Percentiles rank a stretch among this genome's conserved stretches.
Evolutionary conservation across 2,888 invertebrate species (phyloP).

Genomic region (Machimus atricapillus): DNA sequence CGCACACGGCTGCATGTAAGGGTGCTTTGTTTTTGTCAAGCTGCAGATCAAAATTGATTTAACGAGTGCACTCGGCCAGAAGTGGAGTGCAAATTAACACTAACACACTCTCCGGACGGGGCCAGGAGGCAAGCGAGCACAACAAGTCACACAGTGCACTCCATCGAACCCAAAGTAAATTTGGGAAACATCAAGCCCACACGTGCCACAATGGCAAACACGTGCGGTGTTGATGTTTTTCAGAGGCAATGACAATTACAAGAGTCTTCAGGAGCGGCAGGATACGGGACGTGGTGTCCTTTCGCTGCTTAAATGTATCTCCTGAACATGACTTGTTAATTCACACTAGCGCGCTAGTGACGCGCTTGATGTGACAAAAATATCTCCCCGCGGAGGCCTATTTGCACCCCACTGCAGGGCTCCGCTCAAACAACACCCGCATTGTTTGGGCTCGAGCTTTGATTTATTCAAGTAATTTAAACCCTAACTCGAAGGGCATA

Average conservation of each 20-base stretch:
- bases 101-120: conserved; percentile 12
- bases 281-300: neutral
- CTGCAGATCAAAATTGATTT: conserved; percentile 38
- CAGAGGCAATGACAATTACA: conserved; percentile 43
- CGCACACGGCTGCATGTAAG: neutral
- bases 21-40: conserved; percentile 31
- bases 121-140: neutral
- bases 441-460: conserved; percentile 26
- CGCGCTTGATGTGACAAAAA: neutral
- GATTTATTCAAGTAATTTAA: conserved; percentile 43
- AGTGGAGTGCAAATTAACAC: conserved; percentile 42
- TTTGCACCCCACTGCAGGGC: neutral
- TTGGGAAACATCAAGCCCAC: conserved; percentile 43
- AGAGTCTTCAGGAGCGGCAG: conserved; percentile 7
- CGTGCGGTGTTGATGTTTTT: conserved; percentile 45
- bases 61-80: conserved; percentile 38
- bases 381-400: neutral
- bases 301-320: conserved; percentile 22
- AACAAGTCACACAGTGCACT: conserved; percentile 8
- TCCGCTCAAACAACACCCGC: conserved; percentile 28
- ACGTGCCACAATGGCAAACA: conserved; percentile 45
- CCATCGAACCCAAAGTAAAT: conserved; percentile 40
- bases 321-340: conserved; percentile 18
- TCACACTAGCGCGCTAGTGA: neutral
- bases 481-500: neutral